phyloP scores from a whole-genome alignment of 2,888 invertebrate species.

The Cylloceria caligata region DNA sequence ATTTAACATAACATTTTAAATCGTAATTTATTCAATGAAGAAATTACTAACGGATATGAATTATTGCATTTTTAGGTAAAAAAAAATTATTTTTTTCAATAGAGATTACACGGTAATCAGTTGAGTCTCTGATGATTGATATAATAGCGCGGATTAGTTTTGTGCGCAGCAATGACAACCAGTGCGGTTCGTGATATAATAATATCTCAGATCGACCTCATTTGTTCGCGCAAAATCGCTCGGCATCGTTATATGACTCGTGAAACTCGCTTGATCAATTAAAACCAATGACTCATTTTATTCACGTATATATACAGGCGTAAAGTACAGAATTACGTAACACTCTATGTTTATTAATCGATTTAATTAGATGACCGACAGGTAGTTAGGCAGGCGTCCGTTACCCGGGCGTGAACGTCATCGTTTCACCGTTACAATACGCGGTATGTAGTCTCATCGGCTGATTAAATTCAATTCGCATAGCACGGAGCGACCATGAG shows the following conservation, averaged over 20 bases:
- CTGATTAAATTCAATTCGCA: constrained; percentile 39
- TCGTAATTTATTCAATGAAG: no score
- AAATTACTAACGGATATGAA: no score
- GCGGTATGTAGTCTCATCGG: background rate
- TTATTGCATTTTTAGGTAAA: no score
- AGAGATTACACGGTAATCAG: no score
- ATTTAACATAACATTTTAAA: no score
- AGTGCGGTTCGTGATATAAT: constrained; percentile 9
- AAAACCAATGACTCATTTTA: constrained; percentile 50
- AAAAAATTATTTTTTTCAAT: no score
- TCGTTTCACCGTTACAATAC: constrained; percentile 46
- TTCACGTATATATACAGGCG: background rate
- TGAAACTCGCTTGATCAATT: constrained; percentile 30
- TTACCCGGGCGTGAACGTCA: constrained; percentile 9
- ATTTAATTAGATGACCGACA: constrained; percentile 55
- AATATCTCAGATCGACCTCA: constrained; percentile 35
- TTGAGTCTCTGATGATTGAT: no score
- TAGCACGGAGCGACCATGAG: background rate
- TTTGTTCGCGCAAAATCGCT: constrained; percentile 9
- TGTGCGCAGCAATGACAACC: background rate
- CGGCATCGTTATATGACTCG: constrained; percentile 34
- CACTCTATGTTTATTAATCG: constrained; percentile 35
- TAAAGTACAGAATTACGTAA: background rate
- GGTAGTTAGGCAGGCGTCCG: background rate
- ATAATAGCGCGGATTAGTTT: background rate